Base-by-base conservation (phyloP, 2,113 vertebrate genomes). In the Oxygymnocypris stewartii region DNA sequence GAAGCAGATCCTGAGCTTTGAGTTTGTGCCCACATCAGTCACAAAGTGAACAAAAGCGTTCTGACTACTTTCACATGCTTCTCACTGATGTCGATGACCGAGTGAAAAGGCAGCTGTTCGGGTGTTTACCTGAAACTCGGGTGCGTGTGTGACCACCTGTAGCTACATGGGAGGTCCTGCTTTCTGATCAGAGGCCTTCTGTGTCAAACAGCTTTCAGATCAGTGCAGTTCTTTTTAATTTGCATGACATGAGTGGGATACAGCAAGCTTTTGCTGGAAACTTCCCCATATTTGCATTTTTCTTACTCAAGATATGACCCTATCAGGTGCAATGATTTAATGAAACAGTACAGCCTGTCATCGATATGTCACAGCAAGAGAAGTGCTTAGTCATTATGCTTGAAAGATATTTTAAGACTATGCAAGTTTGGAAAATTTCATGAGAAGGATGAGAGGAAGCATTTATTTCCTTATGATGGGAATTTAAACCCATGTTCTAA, bases 401-500 rank as follows among this genome's bases (percentile, higher is more conserved):
- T 71, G n/a, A 42, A 54, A 61, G 35, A 11, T 86, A 73, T 74
- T 47, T 79, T 71, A 61, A 73, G 49, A 44, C 65, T 40, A 13
- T 25, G 23, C 44, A 86, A 86, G 35, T 3, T 84, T 23, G 67
- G 80, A 80, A 84, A 76, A 23, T 18, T 47, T 35, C 44, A 79
- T 69, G 11, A 23, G 25, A 84, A 25, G 59, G 69, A 86, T 47
- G 31, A 14, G 20, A 71, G 31, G 47, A 87, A 73, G 42, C 23
- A 47, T 51, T 14, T 28, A 44, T 84, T 84, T 87, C 81, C 81
- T 79, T 87, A 54, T 79, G 31, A 10, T 44, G 23, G 44, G 13
- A 79, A 79, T 63, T 12, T 67, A 73, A 57, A 79, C 25, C 61
- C 49, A 3, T 54, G 6, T 65, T 4, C 40, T 81, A 65, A 81